These are phyloP conservation scores for Caloenas nicobarica DNA, from an alignment of 2,113 vertebrate species.

Conservation along the genomic window DNA sequence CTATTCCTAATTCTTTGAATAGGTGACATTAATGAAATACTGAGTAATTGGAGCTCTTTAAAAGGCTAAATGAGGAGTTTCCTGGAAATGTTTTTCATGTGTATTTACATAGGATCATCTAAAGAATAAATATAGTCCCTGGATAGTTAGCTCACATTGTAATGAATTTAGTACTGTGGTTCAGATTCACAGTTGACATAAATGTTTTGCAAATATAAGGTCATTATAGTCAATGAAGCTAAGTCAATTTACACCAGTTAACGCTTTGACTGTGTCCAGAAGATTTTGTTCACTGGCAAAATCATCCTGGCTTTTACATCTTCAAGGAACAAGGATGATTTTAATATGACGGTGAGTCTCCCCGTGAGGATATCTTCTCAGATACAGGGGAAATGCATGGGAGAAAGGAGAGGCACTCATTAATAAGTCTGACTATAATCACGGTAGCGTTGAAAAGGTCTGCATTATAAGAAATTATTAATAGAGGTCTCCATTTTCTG, in stretches of 20 bases:
- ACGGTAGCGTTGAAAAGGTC: neutral
- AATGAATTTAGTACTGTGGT: neutral
- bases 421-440: neutral
- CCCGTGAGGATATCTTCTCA: neutral
- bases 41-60: neutral
- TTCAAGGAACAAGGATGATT: neutral
- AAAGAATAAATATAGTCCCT: conserved; percentile 3
- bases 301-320: neutral
- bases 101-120: neutral
- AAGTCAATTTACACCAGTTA: conserved; percentile 6
- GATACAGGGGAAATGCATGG: neutral
- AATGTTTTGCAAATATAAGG: conserved; percentile 14
- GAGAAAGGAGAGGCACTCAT: neutral
- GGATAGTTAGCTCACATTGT: neutral
- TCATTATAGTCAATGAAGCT: neutral
- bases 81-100: conserved; percentile 38
- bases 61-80: conserved; percentile 5
- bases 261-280: neutral
- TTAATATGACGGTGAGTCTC: neutral
- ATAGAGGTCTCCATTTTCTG: neutral
- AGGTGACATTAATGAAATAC: conserved; percentile 18
- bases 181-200: conserved; percentile 4
- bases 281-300: neutral
- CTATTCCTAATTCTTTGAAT: neutral
- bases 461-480: neutral